Base-by-base conservation (phyloP, 2,113 vertebrate species). In the Bubo blakistoni region DNA sequence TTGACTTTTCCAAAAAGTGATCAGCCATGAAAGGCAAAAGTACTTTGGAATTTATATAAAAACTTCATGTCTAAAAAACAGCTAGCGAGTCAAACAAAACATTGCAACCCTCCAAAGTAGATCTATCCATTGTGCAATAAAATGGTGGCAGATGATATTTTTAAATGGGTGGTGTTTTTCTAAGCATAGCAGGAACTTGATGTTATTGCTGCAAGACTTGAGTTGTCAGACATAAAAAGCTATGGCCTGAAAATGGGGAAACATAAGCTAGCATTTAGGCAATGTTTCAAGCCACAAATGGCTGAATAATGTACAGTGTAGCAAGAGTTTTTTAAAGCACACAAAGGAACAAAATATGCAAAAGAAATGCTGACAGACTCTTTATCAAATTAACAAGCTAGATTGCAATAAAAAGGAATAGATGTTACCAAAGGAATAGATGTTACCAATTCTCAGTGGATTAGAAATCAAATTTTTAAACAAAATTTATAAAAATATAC, bases 271-370 rank as follows among this genome's bases (percentile, higher is more conserved):
- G 66, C 36, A 90, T 81, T 87, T 95, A 94, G 84, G 95, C 89
- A 95, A 14, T 16, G 84, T 82, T 95, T 96, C 91, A 96, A 95
- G 92, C 74, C 89, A 95, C 92, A 97, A 92, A 94, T 51, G 88
- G 71, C 24, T 89, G 69, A 80, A 91, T 51, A 81, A 89, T 27
- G 79, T 26, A 94, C 27, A 80, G 46, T 4, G 7, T 25, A 69
- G 36, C 25, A 62, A 32, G 51, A 94, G 62, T 17, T 57, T 92
- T 81, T 89, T 66, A 70, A 82, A 87, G 74, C 62, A 81, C 88
- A 91, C 40, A 67, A 85, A 91, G 70, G 83, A 90, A 87, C 9
- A 63, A 90, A 81, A 87, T 72, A 77, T 15, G 40, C 40, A 72
- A 73, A 78, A 83, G 32, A 92, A 93, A 90, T 42, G 49, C 58